A percentile compares a stretch with the other conserved stretches of the same genome.
Conservation (phyloP, 2,888 invertebrate genomes). For the Eurytoma adleriae region DNA sequence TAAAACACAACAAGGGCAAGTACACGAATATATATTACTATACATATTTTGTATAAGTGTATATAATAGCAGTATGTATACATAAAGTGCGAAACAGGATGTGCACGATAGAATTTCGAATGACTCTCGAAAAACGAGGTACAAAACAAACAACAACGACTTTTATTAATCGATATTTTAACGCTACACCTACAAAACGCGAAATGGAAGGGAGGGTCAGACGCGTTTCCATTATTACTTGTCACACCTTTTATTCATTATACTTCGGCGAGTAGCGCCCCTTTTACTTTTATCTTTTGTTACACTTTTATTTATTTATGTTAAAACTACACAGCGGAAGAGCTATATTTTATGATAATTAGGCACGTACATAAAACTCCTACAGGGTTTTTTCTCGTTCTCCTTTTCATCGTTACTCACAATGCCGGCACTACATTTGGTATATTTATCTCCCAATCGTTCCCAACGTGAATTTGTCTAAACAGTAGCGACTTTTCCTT, state of each 20-base stretch:
- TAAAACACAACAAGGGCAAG: slow-evolving; percentile 74
- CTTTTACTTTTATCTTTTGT: slow-evolving; percentile 22
- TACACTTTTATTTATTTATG: background rate
- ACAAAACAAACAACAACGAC: slow-evolving; percentile 70
- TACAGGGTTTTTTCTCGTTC: slow-evolving; percentile 24
- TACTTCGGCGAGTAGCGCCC: slow-evolving; percentile 45
- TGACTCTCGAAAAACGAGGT: slow-evolving; percentile 65
- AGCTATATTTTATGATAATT: slow-evolving; percentile 47
- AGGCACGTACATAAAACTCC: slow-evolving; percentile 55
- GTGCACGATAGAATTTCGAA: slow-evolving; percentile 69
- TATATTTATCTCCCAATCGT: slow-evolving; percentile 34
- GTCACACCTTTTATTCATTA: slow-evolving; percentile 3
- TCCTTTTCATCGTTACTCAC: background rate
- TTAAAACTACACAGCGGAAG: slow-evolving; percentile 46
- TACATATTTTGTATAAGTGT: slow-evolving; percentile 32
- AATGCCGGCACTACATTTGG: background rate
- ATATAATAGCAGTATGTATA: slow-evolving; percentile 46
- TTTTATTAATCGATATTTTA: slow-evolving; percentile 58
- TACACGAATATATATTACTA: slow-evolving; percentile 60
- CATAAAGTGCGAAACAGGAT: slow-evolving; percentile 54
- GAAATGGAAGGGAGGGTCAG: slow-evolving; percentile 50
- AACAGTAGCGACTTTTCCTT: slow-evolving; percentile 3
- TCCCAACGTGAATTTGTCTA: slow-evolving; percentile 23
- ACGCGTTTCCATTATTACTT: slow-evolving; percentile 31
- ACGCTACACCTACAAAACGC: slow-evolving; percentile 42